Base-by-base conservation (phyloP, 2,888 invertebrate species). In the Coronaproctus castanopsis region DNA sequence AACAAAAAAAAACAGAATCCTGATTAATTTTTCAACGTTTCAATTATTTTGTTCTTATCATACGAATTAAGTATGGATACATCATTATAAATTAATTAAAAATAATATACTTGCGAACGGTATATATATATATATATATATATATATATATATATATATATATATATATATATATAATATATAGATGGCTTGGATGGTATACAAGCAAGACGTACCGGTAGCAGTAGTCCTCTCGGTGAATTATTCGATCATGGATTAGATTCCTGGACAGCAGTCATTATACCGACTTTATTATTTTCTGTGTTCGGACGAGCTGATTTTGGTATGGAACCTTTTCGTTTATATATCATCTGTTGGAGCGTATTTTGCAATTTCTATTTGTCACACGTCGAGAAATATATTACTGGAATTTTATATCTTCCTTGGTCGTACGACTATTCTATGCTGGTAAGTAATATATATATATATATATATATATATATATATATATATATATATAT, bases 331-430 rank as follows among this genome's bases (percentile, higher is more conserved):
- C 84, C 90, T 0, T 74, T 87, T 65, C 77, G 92, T 62, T 85
- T 93, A 77, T 91, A 87, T 72, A 86, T 87, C 70, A 82, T 95
- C 60, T 77, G 95, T 58, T 86, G 93, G 81, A 90, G 89, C 70
- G 86, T 97, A 57, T 87, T 93, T 73, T 76, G 91, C 60, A 93
- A 92, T 70, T 98, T 98, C 74, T 88, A 92, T 70, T 76, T 91
- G 57, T 91, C 96, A 22, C 98, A 99, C 72, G 98, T 96, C 91
- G 98, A 99, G 76, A 98, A 98, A 70, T 99, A 98, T 76, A 97
- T 96, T 72, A 98, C 98, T 21, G 62, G 62, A 54, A 79, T 92
- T 72, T 73, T 85, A 19, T 98, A 90, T 74, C 77, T 99, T 65
- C 97, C 98, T 0, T 98, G 98, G 98, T 93, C 91, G 55, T 98